Conservation (phyloP, 2,888 invertebrate genomes). For the Thyatira batis region DNA sequence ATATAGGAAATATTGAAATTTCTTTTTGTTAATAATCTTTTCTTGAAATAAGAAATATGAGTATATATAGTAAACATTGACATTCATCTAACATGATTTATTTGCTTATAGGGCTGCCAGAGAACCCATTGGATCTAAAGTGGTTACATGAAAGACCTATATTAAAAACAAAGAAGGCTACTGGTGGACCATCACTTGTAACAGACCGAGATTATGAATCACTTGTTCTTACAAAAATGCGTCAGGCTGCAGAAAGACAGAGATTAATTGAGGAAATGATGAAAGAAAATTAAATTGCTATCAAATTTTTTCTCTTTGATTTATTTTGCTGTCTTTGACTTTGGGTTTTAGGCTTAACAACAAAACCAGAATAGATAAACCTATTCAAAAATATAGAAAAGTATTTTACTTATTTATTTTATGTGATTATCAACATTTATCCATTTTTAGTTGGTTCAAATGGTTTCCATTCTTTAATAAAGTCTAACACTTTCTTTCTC, state of each 20-base stretch:
- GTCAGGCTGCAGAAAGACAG: slow-evolving; percentile 93
- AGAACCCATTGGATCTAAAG: slow-evolving; percentile 87
- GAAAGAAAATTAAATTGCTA: too few species aligned
- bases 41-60: too few species aligned
- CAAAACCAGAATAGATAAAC: too few species aligned
- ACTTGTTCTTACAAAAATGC: slow-evolving; percentile 88
- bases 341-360: too few species aligned
- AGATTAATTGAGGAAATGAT: slow-evolving; percentile 86
- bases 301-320: too few species aligned
- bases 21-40: too few species aligned
- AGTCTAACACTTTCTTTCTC: slow-evolving; percentile 87
- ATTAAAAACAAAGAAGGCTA: slow-evolving; percentile 58
- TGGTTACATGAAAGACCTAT: slow-evolving; percentile 84
- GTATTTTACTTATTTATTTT: slow-evolving; percentile 6
- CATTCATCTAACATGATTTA: too few species aligned
- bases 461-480: slow-evolving; percentile 87
- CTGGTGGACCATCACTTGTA: slow-evolving; percentile 63
- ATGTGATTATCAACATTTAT: slow-evolving; percentile 13
- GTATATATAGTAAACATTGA: too few species aligned
- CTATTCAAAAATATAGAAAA: too few species aligned
- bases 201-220: slow-evolving; percentile 91
- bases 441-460: slow-evolving; percentile 79
- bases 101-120: slow-evolving; percentile 84
- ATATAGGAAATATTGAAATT: too few species aligned
- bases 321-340: too few species aligned